A percentile compares a stretch with the other conserved stretches of the same genome.
Evolutionary conservation across 2,888 invertebrate species (phyloP).

Genomic region (Cataglyphis livida): DNA sequence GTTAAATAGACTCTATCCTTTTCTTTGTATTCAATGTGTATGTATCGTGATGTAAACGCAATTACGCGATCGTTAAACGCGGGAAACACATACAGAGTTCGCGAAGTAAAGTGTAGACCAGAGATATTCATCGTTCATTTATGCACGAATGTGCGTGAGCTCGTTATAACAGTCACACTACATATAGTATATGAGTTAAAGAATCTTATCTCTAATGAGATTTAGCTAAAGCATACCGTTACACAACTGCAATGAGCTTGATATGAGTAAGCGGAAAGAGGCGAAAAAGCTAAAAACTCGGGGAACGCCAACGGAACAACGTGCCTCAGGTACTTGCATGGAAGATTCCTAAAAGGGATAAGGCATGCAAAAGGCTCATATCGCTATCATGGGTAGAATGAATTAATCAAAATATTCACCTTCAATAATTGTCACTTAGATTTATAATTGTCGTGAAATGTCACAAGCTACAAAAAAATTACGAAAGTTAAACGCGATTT

Average conservation of each 20-base stretch:
- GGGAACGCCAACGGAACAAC: conserved; percentile 48
- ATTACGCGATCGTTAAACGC: conserved; percentile 5
- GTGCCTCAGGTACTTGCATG: conserved; percentile 54
- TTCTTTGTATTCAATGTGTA: conserved; percentile 29
- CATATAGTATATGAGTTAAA: conserved; percentile 28
- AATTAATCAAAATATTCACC: conserved; percentile 36
- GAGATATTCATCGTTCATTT: conserved; percentile 39
- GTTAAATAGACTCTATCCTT: conserved; percentile 31
- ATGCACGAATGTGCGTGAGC: conserved; percentile 46
- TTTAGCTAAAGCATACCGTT: conserved; percentile 44
- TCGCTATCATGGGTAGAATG: conserved; percentile 28
- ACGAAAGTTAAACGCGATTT: conserved; percentile 10
- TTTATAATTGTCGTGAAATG: conserved; percentile 18
- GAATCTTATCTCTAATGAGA: conserved; percentile 54
- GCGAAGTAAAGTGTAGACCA: conserved; percentile 34
- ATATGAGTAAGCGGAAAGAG: conserved; percentile 46
- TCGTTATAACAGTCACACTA: conserved; percentile 37
- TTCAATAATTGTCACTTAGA: conserved; percentile 29
- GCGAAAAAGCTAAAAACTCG: conserved; percentile 48
- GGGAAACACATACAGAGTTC: neutral
- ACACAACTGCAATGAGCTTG: conserved; percentile 48
- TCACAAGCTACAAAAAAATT: neutral
- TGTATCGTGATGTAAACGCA: conserved; percentile 16
- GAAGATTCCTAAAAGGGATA: conserved; percentile 49
- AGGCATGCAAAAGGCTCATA: conserved; percentile 46